Conservation (phyloP, 2,113 vertebrate species). For the Cyanistes caeruleus region DNA sequence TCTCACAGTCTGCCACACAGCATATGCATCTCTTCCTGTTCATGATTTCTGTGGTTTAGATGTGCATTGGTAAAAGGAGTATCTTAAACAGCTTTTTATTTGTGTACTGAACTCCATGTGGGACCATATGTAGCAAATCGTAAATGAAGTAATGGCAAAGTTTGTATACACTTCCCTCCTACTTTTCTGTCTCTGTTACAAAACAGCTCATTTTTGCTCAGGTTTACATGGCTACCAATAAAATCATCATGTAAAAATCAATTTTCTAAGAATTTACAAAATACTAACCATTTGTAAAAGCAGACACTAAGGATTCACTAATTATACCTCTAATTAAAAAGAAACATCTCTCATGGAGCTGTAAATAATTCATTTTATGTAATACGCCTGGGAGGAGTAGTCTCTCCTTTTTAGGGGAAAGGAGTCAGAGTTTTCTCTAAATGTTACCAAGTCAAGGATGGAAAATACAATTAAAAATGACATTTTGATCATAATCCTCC, state of each 20-base stretch:
- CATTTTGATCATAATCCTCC: slow-evolving; percentile 16
- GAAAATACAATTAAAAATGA: slow-evolving; percentile 43
- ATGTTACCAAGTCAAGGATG: neutral
- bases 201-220: neutral
- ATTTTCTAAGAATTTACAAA: neutral
- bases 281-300: neutral
- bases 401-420: neutral
- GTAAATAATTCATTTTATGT: neutral
- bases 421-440: neutral
- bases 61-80: neutral
- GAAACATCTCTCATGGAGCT: neutral
- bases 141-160: neutral
- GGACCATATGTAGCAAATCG: neutral
- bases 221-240: neutral
- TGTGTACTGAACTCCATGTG: neutral
- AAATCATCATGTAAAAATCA: neutral
- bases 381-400: neutral
- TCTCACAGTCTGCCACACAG: neutral
- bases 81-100: slow-evolving; percentile 2
- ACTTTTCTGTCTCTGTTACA: neutral
- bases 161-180: neutral
- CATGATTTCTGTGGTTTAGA: neutral
- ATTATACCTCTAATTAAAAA: neutral
- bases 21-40: slow-evolving; percentile 4
- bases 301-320: neutral